Evolutionary conservation across 23 tunicate species (phyloP), one percentile per base, ranked within the genome.

Genomic region (Halocynthia aurantium): DNA sequence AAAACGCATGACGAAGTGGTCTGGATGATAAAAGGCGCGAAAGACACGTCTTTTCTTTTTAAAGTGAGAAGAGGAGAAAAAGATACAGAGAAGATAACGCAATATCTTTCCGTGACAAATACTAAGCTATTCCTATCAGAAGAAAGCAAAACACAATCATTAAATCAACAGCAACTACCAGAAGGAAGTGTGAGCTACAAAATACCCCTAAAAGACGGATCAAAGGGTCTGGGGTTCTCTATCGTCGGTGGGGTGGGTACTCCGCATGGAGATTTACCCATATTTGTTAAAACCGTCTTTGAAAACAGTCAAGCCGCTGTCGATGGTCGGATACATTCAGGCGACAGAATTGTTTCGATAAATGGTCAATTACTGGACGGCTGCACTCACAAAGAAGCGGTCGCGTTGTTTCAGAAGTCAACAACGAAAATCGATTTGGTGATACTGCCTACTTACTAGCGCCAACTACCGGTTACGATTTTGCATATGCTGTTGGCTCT

Each of bases 31-130:
- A 60, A 77, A 53, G 67, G 81, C 6, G 17, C 81, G 6, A 31
- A 83, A 10, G 97, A 91, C 54, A 64, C 89, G 11, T 85, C 85
- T 53, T 75, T 91, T 20, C 66, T 91, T 20, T 54, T 74, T 62
- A 68, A 91, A 88, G 97, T 91, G 15, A 76, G 91, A 69, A 88
- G 83, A 17, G 97, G 90, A 7, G 97, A 84, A 44, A 80, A 78
- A 13, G 82, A 81, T 0, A 78, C 85, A 19, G 58, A 65, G 52
- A 81, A 85, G 62, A 55, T 91, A 84, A 76, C 73, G 6, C 72
- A 77, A 6, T 91, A 91, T 44, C 66, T 91, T 7, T 52, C 72
- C 17, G 84, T 77, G 64, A 74, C 89, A 11, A 69, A 90, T 5
- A 67, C 21, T 49, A 68, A 67, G 19, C 64, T 83, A 9, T 0